phyloP scores from a whole-genome alignment of 2,113 vertebrate species.

The Rhinopomastus cyanomelas region DNA sequence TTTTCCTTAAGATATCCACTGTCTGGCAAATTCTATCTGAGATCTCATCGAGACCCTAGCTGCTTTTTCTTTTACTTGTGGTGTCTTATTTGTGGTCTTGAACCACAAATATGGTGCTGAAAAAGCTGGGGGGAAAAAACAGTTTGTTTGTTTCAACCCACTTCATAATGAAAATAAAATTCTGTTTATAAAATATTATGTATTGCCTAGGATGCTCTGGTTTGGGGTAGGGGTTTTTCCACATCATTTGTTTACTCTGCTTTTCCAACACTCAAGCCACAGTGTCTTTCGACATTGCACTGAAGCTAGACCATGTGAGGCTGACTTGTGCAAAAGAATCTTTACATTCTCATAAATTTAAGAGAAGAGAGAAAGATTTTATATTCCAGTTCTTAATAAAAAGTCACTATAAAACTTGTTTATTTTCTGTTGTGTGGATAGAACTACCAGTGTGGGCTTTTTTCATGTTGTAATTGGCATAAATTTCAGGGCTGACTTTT shows the following conservation, averaged over 20 bases:
- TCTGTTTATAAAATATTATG: not conserved
- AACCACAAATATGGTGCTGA: too few relatives aligned
- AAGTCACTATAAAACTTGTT: not conserved
- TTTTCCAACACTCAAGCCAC: not conserved
- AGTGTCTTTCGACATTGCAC: not conserved
- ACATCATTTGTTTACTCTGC: not conserved
- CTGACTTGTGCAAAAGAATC: not conserved
- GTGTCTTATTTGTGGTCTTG: too few relatives aligned
- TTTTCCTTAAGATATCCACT: too few relatives aligned
- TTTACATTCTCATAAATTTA: not conserved
- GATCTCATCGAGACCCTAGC: too few relatives aligned
- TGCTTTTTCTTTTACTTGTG: too few relatives aligned
- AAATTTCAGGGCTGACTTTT: not conserved
- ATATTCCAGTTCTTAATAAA: not conserved
- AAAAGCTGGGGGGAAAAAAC: too few relatives aligned
- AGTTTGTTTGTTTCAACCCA: too few relatives aligned
- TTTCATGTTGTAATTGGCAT: not conserved
- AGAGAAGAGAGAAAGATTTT: not conserved
- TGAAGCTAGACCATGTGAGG: not conserved
- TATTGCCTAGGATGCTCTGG: not conserved
- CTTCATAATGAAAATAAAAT: not conserved
- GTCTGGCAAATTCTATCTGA: too few relatives aligned
- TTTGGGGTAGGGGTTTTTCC: not conserved
- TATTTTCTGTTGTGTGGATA: not conserved
- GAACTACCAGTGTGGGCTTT: not conserved